Conservation (phyloP, 2,888 invertebrate species). For the Zele albiditarsus region DNA sequence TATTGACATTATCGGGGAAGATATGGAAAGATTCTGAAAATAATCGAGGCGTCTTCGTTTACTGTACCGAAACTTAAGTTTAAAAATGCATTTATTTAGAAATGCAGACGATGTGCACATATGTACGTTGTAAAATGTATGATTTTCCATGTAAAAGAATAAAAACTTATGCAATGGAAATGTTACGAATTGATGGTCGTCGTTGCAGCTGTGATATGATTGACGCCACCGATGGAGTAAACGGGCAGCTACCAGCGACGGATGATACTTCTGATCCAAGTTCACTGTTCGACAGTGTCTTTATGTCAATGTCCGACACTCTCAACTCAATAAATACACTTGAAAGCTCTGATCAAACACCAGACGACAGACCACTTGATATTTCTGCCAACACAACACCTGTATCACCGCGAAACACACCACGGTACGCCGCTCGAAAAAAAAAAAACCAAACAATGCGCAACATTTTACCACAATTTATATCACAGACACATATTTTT, state of each 20-base stretch:
- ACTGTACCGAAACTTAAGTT: too few species aligned
- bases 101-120: not conserved
- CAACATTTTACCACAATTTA: conserved; percentile 21
- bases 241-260: conserved; percentile 63
- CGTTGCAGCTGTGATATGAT: conserved; percentile 24
- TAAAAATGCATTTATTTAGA: not conserved
- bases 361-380: conserved; percentile 71
- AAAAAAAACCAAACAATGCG: conserved; percentile 19
- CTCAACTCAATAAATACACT: conserved; percentile 72
- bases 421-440: conserved; percentile 63
- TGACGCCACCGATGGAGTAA: conserved; percentile 61
- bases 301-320: conserved; percentile 72
- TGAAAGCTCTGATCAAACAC: conserved; percentile 71
- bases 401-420: conserved; percentile 64
- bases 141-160: not conserved
- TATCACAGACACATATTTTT: conserved; percentile 35
- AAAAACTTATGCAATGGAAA: not conserved
- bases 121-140: not conserved
- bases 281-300: conserved; percentile 71
- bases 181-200: not conserved
- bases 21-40: too few species aligned
- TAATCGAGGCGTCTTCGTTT: too few species aligned
- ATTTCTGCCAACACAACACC: conserved; percentile 68
- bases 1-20: too few species aligned
- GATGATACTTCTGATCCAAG: conserved; percentile 68